Conservation (phyloP, 2,113 vertebrate species). For the Prochilodus magdalenae region DNA sequence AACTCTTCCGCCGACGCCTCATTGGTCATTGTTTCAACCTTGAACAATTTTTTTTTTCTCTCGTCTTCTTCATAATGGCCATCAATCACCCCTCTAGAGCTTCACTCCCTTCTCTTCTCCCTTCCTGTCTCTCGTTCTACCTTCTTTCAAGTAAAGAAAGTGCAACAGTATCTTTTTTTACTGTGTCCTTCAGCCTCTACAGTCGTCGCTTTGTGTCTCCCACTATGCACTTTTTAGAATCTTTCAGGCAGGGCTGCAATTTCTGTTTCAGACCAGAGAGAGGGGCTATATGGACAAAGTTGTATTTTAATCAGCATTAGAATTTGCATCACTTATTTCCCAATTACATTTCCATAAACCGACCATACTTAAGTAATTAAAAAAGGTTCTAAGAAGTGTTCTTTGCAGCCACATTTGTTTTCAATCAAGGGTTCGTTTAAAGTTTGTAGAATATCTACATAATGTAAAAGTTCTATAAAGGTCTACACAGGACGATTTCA, state of each 20-base stretch:
- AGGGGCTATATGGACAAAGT: neutral
- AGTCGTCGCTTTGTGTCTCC: conserved; percentile 6
- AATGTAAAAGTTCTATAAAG: too few relatives aligned
- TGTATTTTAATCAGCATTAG: conserved; percentile 4
- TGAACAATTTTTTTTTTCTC: conserved; percentile 47
- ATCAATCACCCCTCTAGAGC: conserved; percentile 61
- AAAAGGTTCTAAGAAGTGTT: too few relatives aligned
- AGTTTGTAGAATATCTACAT: too few relatives aligned
- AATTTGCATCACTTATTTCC: too few relatives aligned
- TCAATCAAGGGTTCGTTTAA: too few relatives aligned
- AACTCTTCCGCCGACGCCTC: conserved; percentile 54
- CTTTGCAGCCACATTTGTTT: too few relatives aligned
- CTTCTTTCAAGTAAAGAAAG: neutral
- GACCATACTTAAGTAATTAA: too few relatives aligned
- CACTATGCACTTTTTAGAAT: neutral
- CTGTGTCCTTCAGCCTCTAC: neutral
- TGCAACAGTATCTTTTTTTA: conserved; percentile 4
- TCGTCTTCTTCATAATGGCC: conserved; percentile 46
- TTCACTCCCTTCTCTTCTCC: conserved; percentile 11
- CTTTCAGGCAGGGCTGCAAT: conserved; percentile 20
- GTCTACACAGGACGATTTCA: too few relatives aligned
- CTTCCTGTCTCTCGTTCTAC: neutral
- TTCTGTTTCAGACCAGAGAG: neutral
- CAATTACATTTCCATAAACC: too few relatives aligned
- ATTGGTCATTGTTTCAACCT: conserved; percentile 69